Conservation (phyloP, 2,888 invertebrate species). For the Dysmachus trigonus region DNA sequence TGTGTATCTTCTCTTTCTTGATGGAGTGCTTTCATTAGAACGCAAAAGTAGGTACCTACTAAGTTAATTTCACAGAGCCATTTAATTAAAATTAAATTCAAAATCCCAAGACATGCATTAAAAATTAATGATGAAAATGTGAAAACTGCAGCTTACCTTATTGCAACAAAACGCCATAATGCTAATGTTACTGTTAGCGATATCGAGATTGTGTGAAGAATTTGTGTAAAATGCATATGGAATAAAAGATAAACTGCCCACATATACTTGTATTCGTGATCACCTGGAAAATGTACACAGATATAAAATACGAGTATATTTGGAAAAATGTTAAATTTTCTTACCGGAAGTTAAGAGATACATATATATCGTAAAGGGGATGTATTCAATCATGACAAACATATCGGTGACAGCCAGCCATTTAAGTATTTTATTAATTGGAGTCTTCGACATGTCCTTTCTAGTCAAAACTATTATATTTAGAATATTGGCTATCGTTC, state of each 20-base stretch:
- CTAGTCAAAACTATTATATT: constrained; percentile 88
- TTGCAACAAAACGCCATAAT: constrained; percentile 88
- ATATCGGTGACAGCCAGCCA: constrained; percentile 87
- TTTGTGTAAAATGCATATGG: constrained; percentile 89
- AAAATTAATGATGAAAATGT: background rate
- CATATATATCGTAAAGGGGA: constrained; percentile 77
- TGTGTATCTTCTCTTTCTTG: background rate
- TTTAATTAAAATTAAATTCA: background rate
- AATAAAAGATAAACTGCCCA: constrained; percentile 86
- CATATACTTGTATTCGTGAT: constrained; percentile 86
- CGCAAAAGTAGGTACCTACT: background rate
- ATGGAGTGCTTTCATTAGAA: background rate
- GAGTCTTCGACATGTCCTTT: constrained; percentile 81
- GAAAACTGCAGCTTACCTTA: constrained; percentile 70
- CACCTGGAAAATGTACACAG: constrained; percentile 68
- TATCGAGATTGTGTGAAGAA: constrained; percentile 89
- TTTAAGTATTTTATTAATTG: constrained; percentile 87
- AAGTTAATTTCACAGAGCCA: no score
- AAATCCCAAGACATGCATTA: background rate
- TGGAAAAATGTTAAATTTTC: background rate
- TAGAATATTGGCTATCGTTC: constrained; percentile 84
- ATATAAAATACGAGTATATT: background rate
- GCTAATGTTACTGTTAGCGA: constrained; percentile 92
- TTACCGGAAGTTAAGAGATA: constrained; percentile 71
- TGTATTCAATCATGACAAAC: constrained; percentile 88